Base-by-base conservation (phyloP, 2,888 invertebrate genomes). In the Drosophila dives region DNA sequence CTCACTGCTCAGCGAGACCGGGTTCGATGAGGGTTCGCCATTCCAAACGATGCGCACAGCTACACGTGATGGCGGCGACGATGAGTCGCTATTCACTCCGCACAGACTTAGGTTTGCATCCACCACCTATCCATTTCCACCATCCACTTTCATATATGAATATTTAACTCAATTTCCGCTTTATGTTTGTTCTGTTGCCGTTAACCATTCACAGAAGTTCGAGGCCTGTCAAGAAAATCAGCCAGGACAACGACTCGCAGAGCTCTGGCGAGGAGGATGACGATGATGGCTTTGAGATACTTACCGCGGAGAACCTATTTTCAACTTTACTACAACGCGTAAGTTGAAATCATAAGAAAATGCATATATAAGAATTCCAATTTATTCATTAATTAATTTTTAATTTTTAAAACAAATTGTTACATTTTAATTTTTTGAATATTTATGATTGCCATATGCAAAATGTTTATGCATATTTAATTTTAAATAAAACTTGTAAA, bases 281-380 rank as follows among this genome's bases (percentile, higher is more conserved):
- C 36, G 86, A 97, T 86, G 98, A 98, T 91, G 97, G 97, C 81
- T 98, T 98, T 94, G 98, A 98, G 92, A 95, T 97, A 85, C 95
- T 98, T 83, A 98, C 98, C 3, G 97, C 98, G 0, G 98, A 98
- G 94, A 97, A 97, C 92, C 94, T 98, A 61, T 98, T 98, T 94
- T 97, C 97, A 17, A 97, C 97, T 17, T 94, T 98, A 60, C 93
- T 98, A 78, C 97, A 97, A 82, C 94, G 97, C 93, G 97, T 97
- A 93, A 91, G 94, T 90, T 48, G 0, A 15, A 61, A n/a, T 33
- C 12, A 12, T 34, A 1, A 17, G 17, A 26, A 3, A 3, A 4
- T 4, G 26, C 5, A 29, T 12, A 45, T 7, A 12, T 12, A 45
- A 45, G 12, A 23, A 45, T 15, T 0, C 2, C 3, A 45, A 45